phyloP scores from a whole-genome alignment of 2,797 vertebrate species.

The Acanthurus lineatus region DNA sequence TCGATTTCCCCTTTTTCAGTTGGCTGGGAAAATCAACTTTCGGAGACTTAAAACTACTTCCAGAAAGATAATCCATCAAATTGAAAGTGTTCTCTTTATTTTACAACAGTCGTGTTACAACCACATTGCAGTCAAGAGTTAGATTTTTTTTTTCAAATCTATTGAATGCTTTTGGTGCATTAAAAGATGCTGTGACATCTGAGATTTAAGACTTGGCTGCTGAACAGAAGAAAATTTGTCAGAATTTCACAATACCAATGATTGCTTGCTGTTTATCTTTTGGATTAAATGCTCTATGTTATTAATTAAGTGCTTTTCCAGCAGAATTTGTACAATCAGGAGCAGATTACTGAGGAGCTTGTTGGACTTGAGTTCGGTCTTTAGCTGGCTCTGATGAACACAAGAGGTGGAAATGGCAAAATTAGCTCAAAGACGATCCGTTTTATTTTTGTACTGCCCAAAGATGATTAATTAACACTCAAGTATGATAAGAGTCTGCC shows the following conservation, averaged over 20 bases:
- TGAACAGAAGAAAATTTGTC: neutral
- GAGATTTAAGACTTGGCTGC: neutral
- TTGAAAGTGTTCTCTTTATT: neutral
- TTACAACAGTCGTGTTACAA: neutral
- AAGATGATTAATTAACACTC: neutral
- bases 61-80: conserved; percentile 20
- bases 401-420: neutral
- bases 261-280: neutral
- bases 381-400: neutral
- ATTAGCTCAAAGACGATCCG: neutral
- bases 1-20: conserved; percentile 5
- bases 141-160: no score
- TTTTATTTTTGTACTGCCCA: neutral
- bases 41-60: conserved; percentile 8
- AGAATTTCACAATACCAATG: neutral
- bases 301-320: conserved; percentile 5
- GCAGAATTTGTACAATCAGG: neutral
- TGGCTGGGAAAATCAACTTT: neutral
- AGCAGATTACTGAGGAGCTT: neutral
- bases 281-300: neutral
- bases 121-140: no score
- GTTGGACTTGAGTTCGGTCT: neutral
- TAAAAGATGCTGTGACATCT: conserved; percentile 7
- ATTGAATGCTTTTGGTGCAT: neutral
- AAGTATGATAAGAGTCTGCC: neutral